Evolutionary conservation across 2,797 vertebrate genomes (phyloP), one percentile per base, ranked within the genome.

Genomic region (Helostoma temminkii): DNA sequence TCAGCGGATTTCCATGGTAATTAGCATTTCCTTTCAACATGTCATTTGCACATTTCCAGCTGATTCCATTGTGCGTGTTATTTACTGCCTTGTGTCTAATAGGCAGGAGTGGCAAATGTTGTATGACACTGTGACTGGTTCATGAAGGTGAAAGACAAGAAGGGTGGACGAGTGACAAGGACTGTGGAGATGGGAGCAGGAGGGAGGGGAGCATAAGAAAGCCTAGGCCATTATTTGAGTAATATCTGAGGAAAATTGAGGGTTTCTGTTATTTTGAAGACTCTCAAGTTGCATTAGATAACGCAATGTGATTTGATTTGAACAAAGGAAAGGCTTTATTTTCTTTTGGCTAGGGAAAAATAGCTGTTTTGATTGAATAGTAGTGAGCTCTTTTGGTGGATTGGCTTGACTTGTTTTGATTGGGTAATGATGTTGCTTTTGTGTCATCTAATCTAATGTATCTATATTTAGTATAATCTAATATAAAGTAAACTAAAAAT

Each of bases 1-100:
- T 63, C 11, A 37, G 22, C 48, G 58, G 42, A 22, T 48, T 53
- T 69, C 1, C 53, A n/a, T 14, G 53, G 43, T 68, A 37, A 62
- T 74, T 53, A 47, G 25, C 9, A 1, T 56, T 43, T 46, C 34
- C 42, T 30, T 47, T 37, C 45, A 53, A 36, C 19, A 7, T 46
- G 25, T 46, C 42, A 58, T 77, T 79, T 69, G 34, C 46, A 74
- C 41, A 64, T 50, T 69, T 49, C 49, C 26, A 32, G 56, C 64
- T 70, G 46, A 62, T 74, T 66, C 36, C 14, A 25, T 30, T 46
- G n/a, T 39, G 59, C 53, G 39, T 63, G 41, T 60, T n/a, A 59
- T 54, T 65, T 53, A 9, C 61, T 70, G 54, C n/a, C 24, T 22
- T 56, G 61, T 30, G 4, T 55, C 10, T 41, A 41, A 42, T n/a